Percentiles rank a stretch among this genome's conserved stretches.
Evolutionary conservation across 2,888 invertebrate genomes (phyloP).

Genomic region (Pollenia griseotomentosa): DNA sequence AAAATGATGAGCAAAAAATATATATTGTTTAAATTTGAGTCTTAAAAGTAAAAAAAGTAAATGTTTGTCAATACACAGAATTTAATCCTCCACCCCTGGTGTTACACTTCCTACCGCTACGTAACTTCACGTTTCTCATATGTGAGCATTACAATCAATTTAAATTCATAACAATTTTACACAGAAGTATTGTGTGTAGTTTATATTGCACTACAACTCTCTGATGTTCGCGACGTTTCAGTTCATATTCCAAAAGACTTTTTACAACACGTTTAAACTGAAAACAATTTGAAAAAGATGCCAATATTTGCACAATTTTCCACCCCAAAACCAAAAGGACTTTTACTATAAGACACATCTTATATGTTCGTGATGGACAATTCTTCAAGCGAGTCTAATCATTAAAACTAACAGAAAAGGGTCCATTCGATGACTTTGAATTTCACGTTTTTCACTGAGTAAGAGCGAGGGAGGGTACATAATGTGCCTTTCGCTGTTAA

Average conservation of each 20-base stretch:
- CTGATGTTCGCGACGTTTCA: neutral
- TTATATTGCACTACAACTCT: neutral
- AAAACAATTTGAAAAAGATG: neutral
- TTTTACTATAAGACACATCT: neutral
- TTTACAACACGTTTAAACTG: neutral
- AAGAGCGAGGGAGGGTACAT: neutral
- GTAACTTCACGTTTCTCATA: slow-evolving; percentile 43
- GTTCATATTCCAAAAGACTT: neutral
- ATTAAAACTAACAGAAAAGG: slow-evolving; percentile 18
- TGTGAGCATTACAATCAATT: slow-evolving; percentile 36
- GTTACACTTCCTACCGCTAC: neutral
- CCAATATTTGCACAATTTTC: slow-evolving; percentile 19
- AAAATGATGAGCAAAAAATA: no score
- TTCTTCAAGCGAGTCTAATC: slow-evolving; percentile 10
- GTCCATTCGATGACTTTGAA: neutral
- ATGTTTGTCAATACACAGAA: neutral
- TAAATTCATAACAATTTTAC: slow-evolving; percentile 19
- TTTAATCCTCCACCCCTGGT: neutral
- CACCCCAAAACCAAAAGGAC: slow-evolving; percentile 15
- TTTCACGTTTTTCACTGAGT: neutral
- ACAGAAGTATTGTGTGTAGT: neutral
- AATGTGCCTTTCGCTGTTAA: neutral
- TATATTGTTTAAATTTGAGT: no score
- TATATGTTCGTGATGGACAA: neutral
- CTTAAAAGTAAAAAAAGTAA: no score